These are phyloP conservation scores for Acanthis flammea DNA, from an alignment of 2,797 vertebrate species.

Conservation along the genomic window DNA sequence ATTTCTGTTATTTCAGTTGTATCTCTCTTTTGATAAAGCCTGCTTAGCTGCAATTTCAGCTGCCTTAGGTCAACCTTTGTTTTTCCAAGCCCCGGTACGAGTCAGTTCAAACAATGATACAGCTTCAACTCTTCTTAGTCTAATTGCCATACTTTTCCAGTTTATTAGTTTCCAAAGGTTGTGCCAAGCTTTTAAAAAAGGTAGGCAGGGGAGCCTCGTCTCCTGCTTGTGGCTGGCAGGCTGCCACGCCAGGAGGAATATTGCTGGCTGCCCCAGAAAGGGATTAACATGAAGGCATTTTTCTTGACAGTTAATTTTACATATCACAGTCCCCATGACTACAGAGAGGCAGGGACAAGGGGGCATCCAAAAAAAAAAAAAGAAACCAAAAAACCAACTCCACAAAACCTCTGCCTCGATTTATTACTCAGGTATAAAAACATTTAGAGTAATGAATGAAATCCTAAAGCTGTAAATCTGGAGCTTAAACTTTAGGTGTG, in stretches of 20 bases:
- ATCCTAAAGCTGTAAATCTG: conserved; percentile 77
- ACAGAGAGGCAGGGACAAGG: neutral
- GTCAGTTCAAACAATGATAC: conserved; percentile 49
- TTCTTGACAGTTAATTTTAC: conserved; percentile 65
- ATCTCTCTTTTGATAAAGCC: conserved; percentile 20
- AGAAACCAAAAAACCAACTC: neutral
- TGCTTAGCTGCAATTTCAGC: neutral
- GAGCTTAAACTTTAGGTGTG: conserved; percentile 53
- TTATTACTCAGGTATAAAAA: conserved; percentile 72
- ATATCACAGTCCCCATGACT: conserved; percentile 63
- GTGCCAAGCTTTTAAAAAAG: conserved; percentile 73
- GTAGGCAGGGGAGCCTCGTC: conserved; percentile 69
- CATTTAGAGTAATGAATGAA: conserved; percentile 74
- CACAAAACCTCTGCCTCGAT: neutral
- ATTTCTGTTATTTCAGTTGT: neutral
- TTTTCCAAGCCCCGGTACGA: neutral
- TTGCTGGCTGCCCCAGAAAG: conserved; percentile 58
- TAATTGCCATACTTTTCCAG: conserved; percentile 69
- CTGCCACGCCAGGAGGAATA: conserved; percentile 46
- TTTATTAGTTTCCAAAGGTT: conserved; percentile 74
- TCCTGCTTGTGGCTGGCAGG: conserved; percentile 57
- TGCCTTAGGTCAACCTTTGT: conserved; percentile 36
- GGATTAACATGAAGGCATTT: conserved; percentile 67
- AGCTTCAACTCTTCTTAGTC: conserved; percentile 60
- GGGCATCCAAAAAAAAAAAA: neutral